Percentiles rank a stretch among this genome's conserved stretches.
phyloP scores from a whole-genome alignment of 2,797 vertebrate genomes.

The Lagocephalus sceleratus region DNA sequence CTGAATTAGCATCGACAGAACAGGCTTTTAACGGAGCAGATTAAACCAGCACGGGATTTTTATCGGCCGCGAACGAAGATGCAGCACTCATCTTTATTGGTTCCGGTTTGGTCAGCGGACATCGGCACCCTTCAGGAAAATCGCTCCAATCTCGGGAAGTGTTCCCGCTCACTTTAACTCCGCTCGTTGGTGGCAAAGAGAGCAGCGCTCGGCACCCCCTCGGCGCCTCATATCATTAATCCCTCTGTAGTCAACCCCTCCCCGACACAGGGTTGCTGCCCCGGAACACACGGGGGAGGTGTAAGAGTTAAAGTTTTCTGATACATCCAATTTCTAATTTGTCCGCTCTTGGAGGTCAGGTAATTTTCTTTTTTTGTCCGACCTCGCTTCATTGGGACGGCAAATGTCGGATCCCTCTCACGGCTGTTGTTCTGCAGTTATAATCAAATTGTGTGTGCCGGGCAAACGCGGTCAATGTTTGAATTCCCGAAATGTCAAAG shows the following conservation, averaged over 20 bases:
- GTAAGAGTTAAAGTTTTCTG: no score
- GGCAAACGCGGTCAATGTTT: background rate
- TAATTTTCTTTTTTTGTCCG: no score
- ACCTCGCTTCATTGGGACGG: background rate
- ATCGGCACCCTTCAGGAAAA: constrained; percentile 18
- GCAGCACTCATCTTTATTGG: constrained; percentile 20
- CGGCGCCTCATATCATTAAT: constrained; percentile 58
- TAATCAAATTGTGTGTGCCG: constrained; percentile 40
- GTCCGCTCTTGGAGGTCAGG: no score
- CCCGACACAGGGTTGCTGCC: no score
- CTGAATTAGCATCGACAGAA: constrained; percentile 37
- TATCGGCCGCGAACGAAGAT: constrained; percentile 17
- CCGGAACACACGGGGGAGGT: no score
- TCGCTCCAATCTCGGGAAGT: no score
- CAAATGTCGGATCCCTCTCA: constrained; percentile 40
- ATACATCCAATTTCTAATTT: no score
- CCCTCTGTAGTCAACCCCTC: constrained; percentile 35
- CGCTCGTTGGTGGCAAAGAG: constrained; percentile 29
- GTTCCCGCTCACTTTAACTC: constrained; percentile 6
- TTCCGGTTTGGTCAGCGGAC: constrained; percentile 38
- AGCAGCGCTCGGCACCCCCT: constrained; percentile 35
- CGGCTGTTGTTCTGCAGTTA: constrained; percentile 15
- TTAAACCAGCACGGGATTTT: constrained; percentile 41
- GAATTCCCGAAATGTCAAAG: constrained; percentile 28
- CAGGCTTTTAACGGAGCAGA: constrained; percentile 41